phyloP scores from a whole-genome alignment of 2,888 invertebrate species.

The Prosopocoilus inquinatus region DNA sequence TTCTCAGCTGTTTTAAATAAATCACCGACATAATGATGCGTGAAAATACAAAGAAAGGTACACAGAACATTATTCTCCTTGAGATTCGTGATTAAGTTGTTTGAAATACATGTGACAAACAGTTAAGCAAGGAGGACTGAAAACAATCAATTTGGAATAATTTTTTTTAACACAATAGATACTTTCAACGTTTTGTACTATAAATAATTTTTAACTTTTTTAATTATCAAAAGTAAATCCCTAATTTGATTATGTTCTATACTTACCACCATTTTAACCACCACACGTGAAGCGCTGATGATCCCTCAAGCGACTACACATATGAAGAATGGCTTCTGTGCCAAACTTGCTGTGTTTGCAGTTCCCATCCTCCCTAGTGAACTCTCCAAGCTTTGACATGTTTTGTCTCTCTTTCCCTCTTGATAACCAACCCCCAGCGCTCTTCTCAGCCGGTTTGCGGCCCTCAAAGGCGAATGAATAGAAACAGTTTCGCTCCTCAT shows the following conservation, averaged over 20 bases:
- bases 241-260: slow-evolving; percentile 21
- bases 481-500: slow-evolving; percentile 27
- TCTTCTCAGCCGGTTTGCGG: slow-evolving; percentile 7
- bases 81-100: slow-evolving; percentile 3
- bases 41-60: background rate
- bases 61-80: background rate
- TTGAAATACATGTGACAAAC: slow-evolving; percentile 1
- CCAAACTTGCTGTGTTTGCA: slow-evolving; percentile 33
- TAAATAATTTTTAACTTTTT: no score
- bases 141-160: background rate
- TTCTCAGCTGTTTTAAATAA: background rate
- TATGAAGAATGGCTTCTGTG: slow-evolving; percentile 37
- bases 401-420: slow-evolving; percentile 19
- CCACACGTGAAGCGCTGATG: slow-evolving; percentile 25
- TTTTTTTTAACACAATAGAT: no score
- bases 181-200: no score
- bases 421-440: slow-evolving; percentile 20
- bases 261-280: slow-evolving; percentile 36
- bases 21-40: background rate
- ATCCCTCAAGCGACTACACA: slow-evolving; percentile 23
- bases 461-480: slow-evolving; percentile 6
- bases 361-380: slow-evolving; percentile 22
- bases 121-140: background rate
- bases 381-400: slow-evolving; percentile 19
- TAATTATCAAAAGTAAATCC: no score